Conservation (phyloP, 2,888 invertebrate genomes). For the Drosophila affinis region DNA sequence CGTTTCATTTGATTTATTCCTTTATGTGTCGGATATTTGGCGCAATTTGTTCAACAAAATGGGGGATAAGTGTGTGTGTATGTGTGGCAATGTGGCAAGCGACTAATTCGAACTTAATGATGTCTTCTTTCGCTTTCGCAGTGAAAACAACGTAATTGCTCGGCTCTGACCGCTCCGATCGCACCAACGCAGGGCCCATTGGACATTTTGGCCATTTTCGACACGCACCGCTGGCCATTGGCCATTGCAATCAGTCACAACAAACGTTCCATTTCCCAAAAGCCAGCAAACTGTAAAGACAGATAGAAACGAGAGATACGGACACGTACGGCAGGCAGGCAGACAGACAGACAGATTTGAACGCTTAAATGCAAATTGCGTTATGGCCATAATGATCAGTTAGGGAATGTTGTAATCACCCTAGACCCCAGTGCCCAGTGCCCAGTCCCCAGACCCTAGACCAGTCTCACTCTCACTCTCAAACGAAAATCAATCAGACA, state of each 20-base stretch:
- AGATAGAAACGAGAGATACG: not conserved
- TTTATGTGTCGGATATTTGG: constrained; percentile 40
- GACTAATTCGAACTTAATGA: constrained; percentile 71
- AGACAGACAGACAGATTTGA: constrained; percentile 14
- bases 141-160: constrained; percentile 68
- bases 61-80: not conserved
- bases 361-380: constrained; percentile 67
- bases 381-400: constrained; percentile 71
- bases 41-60: constrained; percentile 72
- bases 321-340: not conserved
- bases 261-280: constrained; percentile 63
- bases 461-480: constrained; percentile 6
- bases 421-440: not conserved
- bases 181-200: constrained; percentile 33
- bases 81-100: constrained; percentile 60
- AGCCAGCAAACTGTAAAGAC: constrained; percentile 24
- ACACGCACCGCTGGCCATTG: constrained; percentile 65
- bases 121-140: constrained; percentile 75
- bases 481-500: constrained; percentile 60
- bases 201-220: constrained; percentile 59
- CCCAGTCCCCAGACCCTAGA: not conserved
- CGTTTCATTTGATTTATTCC: constrained; percentile 14
- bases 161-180: constrained; percentile 38
- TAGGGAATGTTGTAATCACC: constrained; percentile 63
- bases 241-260: constrained; percentile 68